Base-by-base conservation (phyloP, 2,113 vertebrate genomes). In the Platysteira castanea region DNA sequence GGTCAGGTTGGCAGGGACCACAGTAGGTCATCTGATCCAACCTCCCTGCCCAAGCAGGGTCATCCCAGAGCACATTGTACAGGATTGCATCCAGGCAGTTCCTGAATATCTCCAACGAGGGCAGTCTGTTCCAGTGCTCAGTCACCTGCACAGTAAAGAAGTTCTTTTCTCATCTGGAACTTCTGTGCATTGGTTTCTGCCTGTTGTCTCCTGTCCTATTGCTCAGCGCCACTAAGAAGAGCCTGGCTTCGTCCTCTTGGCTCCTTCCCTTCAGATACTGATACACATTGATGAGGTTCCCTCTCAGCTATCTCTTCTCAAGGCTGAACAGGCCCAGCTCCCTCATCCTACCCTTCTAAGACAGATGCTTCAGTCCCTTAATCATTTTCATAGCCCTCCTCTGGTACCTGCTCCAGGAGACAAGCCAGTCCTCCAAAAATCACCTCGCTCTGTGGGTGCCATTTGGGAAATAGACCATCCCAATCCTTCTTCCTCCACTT, bases 351-450 rank as follows among this genome's bases (percentile, higher is more conserved):
- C 12, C 39, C 39, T 69, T 22, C 53, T 31, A 37, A 69, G 46
- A 60, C 27, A 68, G 7, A 44, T 33, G 39, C 12, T 53, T 87
- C 39, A 53, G 33, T 9, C 39, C 5, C 5, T 69, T 39, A 23
- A 69, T 37, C 8, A 23, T 60, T 60, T 46, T 46, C 4, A 0
- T 52, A 44, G 37, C 20, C 10, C 18, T 69, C 33, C 0, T 0
- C 54, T 46, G 12, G 23, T 39, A 53, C 33, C 18, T 69, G 10
- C 46, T 39, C 46, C 63, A 77, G 63, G 27, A 52, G 23, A 46
- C 46, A 84, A 97, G 46, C 13, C 50, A 73, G 37, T 67, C 49
- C 47, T 70, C 42, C 91, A 13, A 90, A 96, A 77, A 91, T 63
- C 73, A 61, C 53, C 74, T 76, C 11, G 2, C 52, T 79, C 21